phyloP scores from a whole-genome alignment of 2,888 invertebrate species.

The Acrocyrtus sp. region DNA sequence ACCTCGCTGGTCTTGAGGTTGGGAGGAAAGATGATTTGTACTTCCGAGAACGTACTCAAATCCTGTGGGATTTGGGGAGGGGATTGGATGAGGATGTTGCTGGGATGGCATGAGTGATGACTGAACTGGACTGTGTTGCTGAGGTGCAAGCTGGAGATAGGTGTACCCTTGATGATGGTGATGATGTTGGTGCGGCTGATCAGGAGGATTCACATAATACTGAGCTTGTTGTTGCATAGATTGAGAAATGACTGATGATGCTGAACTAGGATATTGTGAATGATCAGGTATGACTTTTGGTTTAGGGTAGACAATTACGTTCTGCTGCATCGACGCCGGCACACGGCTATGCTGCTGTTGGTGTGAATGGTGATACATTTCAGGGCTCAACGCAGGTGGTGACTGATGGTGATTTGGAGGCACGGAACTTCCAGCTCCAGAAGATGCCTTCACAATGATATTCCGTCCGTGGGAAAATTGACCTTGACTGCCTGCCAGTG shows the following conservation, averaged over 20 bases:
- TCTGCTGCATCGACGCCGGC: constrained; percentile 56
- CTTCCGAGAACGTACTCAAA: constrained; percentile 54
- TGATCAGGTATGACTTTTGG: constrained; percentile 56
- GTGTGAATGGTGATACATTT: constrained; percentile 45
- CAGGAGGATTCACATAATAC: constrained; percentile 57
- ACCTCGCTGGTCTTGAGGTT: constrained; percentile 5
- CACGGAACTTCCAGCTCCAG: constrained; percentile 28
- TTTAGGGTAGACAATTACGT: constrained; percentile 63
- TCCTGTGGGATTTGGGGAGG: constrained; percentile 45
- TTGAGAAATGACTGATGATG: constrained; percentile 58
- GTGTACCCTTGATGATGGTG: constrained; percentile 40
- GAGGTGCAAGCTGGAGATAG: constrained; percentile 36
- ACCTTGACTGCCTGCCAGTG: constrained; percentile 51
- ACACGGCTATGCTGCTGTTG: constrained; percentile 32
- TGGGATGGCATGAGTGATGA: constrained; percentile 45
- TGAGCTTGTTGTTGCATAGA: constrained; percentile 54
- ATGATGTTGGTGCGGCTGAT: constrained; percentile 36
- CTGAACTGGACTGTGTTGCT: constrained; percentile 42
- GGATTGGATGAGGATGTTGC: constrained; percentile 26
- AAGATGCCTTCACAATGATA: constrained; percentile 60
- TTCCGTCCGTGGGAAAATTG: constrained; percentile 56
- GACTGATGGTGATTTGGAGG: constrained; percentile 47
- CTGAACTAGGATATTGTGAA: constrained; percentile 47
- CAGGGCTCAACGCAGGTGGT: constrained; percentile 53
- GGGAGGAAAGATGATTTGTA: constrained; percentile 44